phyloP scores from a whole-genome alignment of 2,888 invertebrate genomes.

The Calliopum simillimum region DNA sequence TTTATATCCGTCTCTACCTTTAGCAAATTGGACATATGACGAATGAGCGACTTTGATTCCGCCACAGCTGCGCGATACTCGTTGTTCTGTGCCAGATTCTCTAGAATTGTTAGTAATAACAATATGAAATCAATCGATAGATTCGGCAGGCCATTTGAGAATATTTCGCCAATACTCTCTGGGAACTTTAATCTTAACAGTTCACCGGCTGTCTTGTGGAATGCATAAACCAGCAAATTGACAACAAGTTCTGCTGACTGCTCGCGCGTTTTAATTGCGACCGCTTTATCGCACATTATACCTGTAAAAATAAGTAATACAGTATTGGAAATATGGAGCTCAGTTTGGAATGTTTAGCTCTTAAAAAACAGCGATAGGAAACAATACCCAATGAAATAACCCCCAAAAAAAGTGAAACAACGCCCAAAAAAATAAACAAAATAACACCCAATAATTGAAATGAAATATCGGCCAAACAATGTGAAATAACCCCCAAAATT shows the following conservation, averaged over 20 bases:
- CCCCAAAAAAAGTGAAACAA: too few relatives aligned
- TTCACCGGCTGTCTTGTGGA: conserved; percentile 46
- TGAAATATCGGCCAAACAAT: too few relatives aligned
- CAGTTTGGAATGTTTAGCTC: too few relatives aligned
- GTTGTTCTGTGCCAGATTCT: conserved; percentile 54
- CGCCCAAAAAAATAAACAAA: too few relatives aligned
- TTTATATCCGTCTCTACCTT: conserved; percentile 52
- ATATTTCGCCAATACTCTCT: conserved; percentile 42
- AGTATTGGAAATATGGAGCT: neutral
- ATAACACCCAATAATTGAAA: too few relatives aligned
- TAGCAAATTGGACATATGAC: conserved; percentile 51
- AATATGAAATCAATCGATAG: conserved; percentile 56
- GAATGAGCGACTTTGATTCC: conserved; percentile 38
- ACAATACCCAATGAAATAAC: too few relatives aligned
- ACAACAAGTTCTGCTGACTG: conserved; percentile 52
- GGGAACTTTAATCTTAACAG: conserved; percentile 45
- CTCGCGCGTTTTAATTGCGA: conserved; percentile 53
- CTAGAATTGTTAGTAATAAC: conserved; percentile 52
- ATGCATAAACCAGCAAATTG: conserved; percentile 50
- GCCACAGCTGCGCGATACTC: conserved; percentile 51
- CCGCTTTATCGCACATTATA: conserved; percentile 41
- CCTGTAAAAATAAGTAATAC: conserved; percentile 35
- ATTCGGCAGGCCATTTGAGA: conserved; percentile 48
- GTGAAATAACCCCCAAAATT: too few relatives aligned
- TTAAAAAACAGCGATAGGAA: too few relatives aligned